Base-by-base conservation (phyloP, 2,888 invertebrate genomes). In the Dione juno region DNA sequence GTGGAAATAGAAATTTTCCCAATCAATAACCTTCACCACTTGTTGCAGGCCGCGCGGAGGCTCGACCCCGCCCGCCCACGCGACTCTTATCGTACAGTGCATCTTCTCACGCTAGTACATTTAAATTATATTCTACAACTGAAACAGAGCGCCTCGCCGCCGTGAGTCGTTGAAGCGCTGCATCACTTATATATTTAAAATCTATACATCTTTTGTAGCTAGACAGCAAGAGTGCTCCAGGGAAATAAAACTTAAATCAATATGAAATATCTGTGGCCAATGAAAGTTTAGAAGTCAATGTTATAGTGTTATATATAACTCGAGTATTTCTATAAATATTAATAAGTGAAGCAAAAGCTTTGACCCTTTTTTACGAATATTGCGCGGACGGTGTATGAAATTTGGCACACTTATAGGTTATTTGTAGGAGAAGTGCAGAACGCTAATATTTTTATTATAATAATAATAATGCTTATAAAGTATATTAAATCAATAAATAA, bases 11-110 rank as follows among this genome's bases (percentile, higher is more conserved):
- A 40, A 19, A 52, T 67, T 68, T 63, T 53, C 28, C 63, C 14
- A 63, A 68, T 68, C 68, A 45, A 63, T 68, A 67, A 63, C 63
- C 53, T 53, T 37, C 43, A 9, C 67, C 19, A 68, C 68, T 63
- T 68, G 68, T 68, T 68, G 68, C 68, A 37, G 11, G 35, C 14
- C 11, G 54, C 9, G 57, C 21, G 58, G 41, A 16, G 45, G 14
- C 10, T 14, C 21, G 19, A 0, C 13, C 14, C 19, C 54, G 54
- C 11, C 11, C 54, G 19, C 63, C 48, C 16, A 48, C 63, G 45
- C 61, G n/a, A 11, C 41, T 61, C 28, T 61, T 61, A 43, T 35
- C 63, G 45, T 28, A 35, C 28, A 35, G n/a, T 16, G 45, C 45
- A 63, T 48, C 35, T 63, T 16, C 43, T 43, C 21, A 59, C 59